Base-by-base conservation (phyloP, 1,140 invertebrate species). In the Helicoverpa zea region DNA sequence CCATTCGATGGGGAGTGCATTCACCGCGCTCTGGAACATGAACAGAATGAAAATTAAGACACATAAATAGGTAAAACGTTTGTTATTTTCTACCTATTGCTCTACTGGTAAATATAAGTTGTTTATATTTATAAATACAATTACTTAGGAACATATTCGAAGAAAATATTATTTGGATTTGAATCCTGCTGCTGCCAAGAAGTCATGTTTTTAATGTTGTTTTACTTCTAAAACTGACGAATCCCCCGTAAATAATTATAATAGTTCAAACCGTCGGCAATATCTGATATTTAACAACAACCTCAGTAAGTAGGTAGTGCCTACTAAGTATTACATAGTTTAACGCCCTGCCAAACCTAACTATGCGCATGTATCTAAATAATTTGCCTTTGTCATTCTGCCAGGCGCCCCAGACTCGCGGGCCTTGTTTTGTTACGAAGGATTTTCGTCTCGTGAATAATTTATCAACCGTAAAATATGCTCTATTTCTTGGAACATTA, bases 1-100 rank as follows among this genome's bases (percentile, higher is more conserved):
- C 98, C 92, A 96, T 97, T 49, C 97, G 95, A 81, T 97, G 96
- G 0, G 97, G 97, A 47, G 95, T 95, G 84, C 97, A 97, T 86
- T 98, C 97, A 23, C 97, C 97, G 70, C 95, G 96, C 86, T 97
- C 97, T 97, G 93, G 59, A 92, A 92, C 30, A 56, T 16, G 11
- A 35, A 54, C 5, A 72, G 13, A 14, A 35, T 13, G 7, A 51
- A 68, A 13, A 13, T 49, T 13, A 23, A 68, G 49, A 12, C 9
- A 23, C 16, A 58, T 5, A 43, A 30, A 66, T 18, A 66, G 11
- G 30, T 47, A 66, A 47, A 35, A 35, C 43, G 13, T 70, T 29
- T 70, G 23, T 23, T 23, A 58, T 58, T 13, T 0, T 58, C 7
- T 23, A 16, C 3, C 0, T 7, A 9, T 56, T 56, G 3, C 10